Conservation (phyloP, 1,140 invertebrate species). For the Neodiprion virginianus region DNA sequence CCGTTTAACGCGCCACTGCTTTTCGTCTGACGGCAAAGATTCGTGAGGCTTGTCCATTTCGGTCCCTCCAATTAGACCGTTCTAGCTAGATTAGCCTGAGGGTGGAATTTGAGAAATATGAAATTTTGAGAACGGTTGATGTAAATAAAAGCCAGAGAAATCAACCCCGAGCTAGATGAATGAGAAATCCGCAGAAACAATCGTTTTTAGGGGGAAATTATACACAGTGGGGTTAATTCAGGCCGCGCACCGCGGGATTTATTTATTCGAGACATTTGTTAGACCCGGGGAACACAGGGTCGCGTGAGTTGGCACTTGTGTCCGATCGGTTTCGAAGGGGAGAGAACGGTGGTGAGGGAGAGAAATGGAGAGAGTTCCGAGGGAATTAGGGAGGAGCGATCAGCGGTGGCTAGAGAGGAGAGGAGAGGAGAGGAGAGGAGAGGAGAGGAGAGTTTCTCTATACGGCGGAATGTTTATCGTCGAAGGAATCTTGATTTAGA, state of each 20-base stretch:
- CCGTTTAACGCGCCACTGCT: not conserved
- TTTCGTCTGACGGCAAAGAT: not conserved
- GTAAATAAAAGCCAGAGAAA: no score
- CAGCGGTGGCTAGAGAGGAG: not conserved
- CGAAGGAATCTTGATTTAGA: slow-evolving; percentile 34
- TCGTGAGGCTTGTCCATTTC: not conserved
- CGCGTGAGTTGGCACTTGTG: not conserved
- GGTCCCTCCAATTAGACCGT: not conserved
- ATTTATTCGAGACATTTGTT: slow-evolving; percentile 8
- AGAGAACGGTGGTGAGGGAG: no score
- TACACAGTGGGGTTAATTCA: no score
- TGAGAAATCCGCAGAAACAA: no score
- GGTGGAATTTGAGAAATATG: not conserved
- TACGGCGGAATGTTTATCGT: slow-evolving; percentile 27
- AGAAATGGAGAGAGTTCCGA: no score
- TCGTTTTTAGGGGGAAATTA: no score
- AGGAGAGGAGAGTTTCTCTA: not conserved
- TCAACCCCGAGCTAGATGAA: no score
- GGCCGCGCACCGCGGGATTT: not conserved
- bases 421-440: slow-evolving; percentile 12
- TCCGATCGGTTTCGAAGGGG: not conserved
- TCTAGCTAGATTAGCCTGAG: not conserved
- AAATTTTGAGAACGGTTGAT: no score
- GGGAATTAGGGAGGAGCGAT: not conserved
- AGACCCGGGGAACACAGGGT: not conserved